A percentile compares a stretch with the other conserved stretches of the same genome.
Evolutionary conservation across 35 echinoderm and acorn worm genomes (phyloP).

Genomic region (Holothuria glaberrima): DNA sequence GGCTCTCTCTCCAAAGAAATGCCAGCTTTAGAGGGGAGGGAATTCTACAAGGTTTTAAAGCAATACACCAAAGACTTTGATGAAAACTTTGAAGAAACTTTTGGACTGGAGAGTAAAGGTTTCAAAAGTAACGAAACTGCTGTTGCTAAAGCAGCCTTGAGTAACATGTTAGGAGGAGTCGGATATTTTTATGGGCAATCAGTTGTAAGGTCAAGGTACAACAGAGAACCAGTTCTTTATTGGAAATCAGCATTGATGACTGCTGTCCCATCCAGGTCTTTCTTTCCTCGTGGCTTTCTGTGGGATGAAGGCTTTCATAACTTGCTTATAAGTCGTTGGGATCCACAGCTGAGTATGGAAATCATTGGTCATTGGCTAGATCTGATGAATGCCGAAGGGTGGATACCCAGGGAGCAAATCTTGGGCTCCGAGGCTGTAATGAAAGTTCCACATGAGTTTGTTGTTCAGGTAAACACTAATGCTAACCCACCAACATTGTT

Average conservation of each 20-base stretch:
- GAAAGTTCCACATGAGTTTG: slow-evolving; percentile 95
- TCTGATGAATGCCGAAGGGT: slow-evolving; percentile 96
- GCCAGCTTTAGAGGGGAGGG: slow-evolving; percentile 46
- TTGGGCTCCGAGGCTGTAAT: slow-evolving; percentile 85
- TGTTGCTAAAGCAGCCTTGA: slow-evolving; percentile 86
- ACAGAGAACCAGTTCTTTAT: slow-evolving; percentile 76
- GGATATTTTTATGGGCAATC: slow-evolving; percentile 93
- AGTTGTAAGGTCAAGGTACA: slow-evolving; percentile 69
- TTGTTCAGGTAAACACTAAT: slow-evolving; percentile 93
- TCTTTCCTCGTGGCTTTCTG: slow-evolving; percentile 91
- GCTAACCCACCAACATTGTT: slow-evolving; percentile 98
- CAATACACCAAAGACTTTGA: slow-evolving; percentile 71
- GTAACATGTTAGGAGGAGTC: slow-evolving; percentile 89
- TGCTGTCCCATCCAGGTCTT: slow-evolving; percentile 90
- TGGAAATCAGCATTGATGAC: slow-evolving; percentile 84
- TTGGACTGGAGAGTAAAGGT: slow-evolving; percentile 76
- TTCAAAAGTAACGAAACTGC: slow-evolving; percentile 66
- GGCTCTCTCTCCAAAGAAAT: slow-evolving; percentile 56
- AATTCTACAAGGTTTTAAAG: slow-evolving; percentile 66
- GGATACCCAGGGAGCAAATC: slow-evolving; percentile 98
- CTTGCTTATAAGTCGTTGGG: slow-evolving; percentile 89
- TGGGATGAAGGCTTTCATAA: slow-evolving; percentile 95
- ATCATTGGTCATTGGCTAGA: slow-evolving; percentile 98
- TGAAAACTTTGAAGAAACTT: slow-evolving; percentile 75
- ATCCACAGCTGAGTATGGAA: slow-evolving; percentile 82